phyloP scores from a whole-genome alignment of 2,888 invertebrate species.

The Acrobasis consociella region DNA sequence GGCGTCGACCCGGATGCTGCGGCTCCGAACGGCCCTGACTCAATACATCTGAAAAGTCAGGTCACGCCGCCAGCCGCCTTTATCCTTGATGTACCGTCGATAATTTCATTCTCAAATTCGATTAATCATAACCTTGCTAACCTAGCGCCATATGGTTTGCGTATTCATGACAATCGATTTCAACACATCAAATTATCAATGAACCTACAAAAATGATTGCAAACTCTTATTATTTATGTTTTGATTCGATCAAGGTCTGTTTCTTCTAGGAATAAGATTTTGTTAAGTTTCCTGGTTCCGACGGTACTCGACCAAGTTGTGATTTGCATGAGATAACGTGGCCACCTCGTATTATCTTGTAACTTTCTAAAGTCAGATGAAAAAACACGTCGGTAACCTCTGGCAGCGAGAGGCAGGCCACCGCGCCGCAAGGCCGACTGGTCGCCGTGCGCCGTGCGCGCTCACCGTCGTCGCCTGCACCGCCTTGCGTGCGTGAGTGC shows the following conservation, averaged over 20 bases:
- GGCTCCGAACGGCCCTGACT: slow-evolving; percentile 42
- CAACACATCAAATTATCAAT: slow-evolving; percentile 27
- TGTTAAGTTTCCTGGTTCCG: slow-evolving; percentile 22
- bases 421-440: slow-evolving; percentile 74
- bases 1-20: slow-evolving; percentile 64
- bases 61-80: slow-evolving; percentile 49
- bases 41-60: slow-evolving; percentile 47
- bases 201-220: slow-evolving; percentile 28
- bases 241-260: too few species aligned
- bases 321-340: slow-evolving; percentile 50
- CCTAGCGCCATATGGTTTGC: slow-evolving; percentile 21
- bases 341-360: slow-evolving; percentile 56
- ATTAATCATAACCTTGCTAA: slow-evolving; percentile 25
- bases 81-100: slow-evolving; percentile 37
- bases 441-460: slow-evolving; percentile 46
- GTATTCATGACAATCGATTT: slow-evolving; percentile 30
- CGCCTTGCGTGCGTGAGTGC: slow-evolving; percentile 40
- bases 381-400: slow-evolving; percentile 79
- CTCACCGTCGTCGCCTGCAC: slow-evolving; percentile 34
- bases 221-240: not conserved
- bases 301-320: slow-evolving; percentile 27
- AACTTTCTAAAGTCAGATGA: slow-evolving; percentile 81
- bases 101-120: slow-evolving; percentile 26
- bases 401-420: slow-evolving; percentile 73
- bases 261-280: slow-evolving; percentile 11